Evolutionary conservation across 2,888 invertebrate species (phyloP), one percentile per base, ranked within the genome.

Genomic region (Morpho achilles): DNA sequence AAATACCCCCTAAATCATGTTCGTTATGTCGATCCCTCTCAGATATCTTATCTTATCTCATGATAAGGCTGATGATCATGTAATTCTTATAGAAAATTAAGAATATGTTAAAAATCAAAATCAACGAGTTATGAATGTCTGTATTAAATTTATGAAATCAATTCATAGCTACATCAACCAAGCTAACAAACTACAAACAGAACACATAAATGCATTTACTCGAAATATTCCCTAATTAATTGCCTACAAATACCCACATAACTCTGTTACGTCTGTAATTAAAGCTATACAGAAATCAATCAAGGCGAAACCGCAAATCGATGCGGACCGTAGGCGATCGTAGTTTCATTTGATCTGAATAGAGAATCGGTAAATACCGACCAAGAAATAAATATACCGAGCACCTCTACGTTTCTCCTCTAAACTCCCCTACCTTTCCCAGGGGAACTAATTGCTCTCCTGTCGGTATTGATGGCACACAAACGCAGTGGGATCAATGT

Each of bases 381-480:
- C 70, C 73, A 77, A 79, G 80, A 71, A 82, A 87, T 87, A 89
- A 87, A 87, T 85, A 83, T 80, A 75, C 78, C 69, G 74, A 76
- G 72, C 52, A 51, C 54, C 54, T 48, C 43, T 16, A 48, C 48
- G 39, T 48, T 53, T 43, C 42, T 23, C 44, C 32, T 22, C 44
- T 32, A 10, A 40, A 8, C 10, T 48, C n/a, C 16, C 39, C 44
- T 49, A 23, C 48, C 32, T 62, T 69, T 74, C 79, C 77, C 76
- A 69, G 61, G 76, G 74, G 76, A 85, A 89, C 87, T 89, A 89
- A 89, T 89, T 85, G 87, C 86, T 76, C 77, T 79, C 82, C 85
- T 82, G 78, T 70, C 80, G 68, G 76, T 87, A 89, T 88, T 88
- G 84, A 89, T 89, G 85, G 84, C 78, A 68, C 77, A 77, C 80